Conservation (phyloP, 2,888 invertebrate species). For the Tetragonisca angustula region DNA sequence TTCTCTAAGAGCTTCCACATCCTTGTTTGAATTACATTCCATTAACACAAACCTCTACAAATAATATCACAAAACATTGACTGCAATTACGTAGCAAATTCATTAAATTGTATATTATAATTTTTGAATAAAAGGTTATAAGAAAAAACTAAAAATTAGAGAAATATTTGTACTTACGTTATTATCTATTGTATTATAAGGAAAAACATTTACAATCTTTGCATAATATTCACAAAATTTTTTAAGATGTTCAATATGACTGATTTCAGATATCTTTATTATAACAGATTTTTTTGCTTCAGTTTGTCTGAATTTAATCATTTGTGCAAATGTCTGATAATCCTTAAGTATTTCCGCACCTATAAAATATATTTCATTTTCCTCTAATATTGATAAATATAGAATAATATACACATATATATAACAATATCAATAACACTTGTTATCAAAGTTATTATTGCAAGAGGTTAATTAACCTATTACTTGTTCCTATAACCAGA, state of each 20-base stretch:
- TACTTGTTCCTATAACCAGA: neutral
- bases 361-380: slow-evolving; percentile 2
- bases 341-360: fast-evolving
- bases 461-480: neutral
- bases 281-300: slow-evolving; percentile 90
- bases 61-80: neutral
- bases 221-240: slow-evolving; percentile 90
- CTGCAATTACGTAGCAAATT: slow-evolving; percentile 15
- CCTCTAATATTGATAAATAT: neutral
- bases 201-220: slow-evolving; percentile 87
- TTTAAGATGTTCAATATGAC: slow-evolving; percentile 88
- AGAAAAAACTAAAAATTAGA: neutral
- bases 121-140: neutral
- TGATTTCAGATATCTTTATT: slow-evolving; percentile 90
- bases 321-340: neutral
- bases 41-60: slow-evolving; percentile 90
- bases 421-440: neutral
- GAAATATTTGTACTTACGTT: slow-evolving; percentile 76
- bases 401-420: neutral
- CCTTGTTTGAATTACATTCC: slow-evolving; percentile 87
- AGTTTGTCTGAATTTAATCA: slow-evolving; percentile 84
- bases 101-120: slow-evolving; percentile 5
- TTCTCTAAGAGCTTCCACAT: fast-evolving
- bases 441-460: neutral
- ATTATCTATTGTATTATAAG: slow-evolving; percentile 85